Base-by-base conservation (phyloP, 2,888 invertebrate species). In the Osmoderma eremita region DNA sequence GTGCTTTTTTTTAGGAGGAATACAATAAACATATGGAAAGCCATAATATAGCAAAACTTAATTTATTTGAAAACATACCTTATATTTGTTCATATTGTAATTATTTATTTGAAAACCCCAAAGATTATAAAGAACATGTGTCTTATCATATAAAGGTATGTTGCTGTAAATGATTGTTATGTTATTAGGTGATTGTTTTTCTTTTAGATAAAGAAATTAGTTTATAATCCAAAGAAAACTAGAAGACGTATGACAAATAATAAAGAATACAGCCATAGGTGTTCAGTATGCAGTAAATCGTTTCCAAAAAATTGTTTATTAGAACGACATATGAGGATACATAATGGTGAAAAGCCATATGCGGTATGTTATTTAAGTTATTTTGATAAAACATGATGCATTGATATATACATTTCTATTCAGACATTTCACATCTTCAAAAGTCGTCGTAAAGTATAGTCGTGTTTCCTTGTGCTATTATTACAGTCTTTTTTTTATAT, bases 221-320 rank as follows among this genome's bases (percentile, higher is more conserved):
- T 79, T 42, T 63, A 73, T 30, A 68, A 58, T 41, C 42, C 66
- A 15, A 72, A 72, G 53, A 72, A 69, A 66, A 73, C 39, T 24
- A 70, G 73, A 67, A 76, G 71, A 65, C 65, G 71, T 69, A 65
- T 56, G 51, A 66, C 67, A 63, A 72, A 71, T 41, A 73, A 71
- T 48, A 75, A 70, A 65, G 69, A 70, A 30, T 73, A 71, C 62
- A 69, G 67, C 3, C 76, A 85, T 76, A 82, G 81, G 67, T 87
- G 87, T 77, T 80, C 80, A 56, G 80, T 82, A 69, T 87, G 87
- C 71, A 73, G 79, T n/a, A 87, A 87, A 74, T 78, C 80, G 18
- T 87, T 87, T 77, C 80, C 86, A 75, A 91, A 90, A 78, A 86
- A 87, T 3, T 89, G 88, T 75, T 87, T 90, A 74, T 80, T 91